Base-by-base conservation (phyloP, 2,113 vertebrate genomes). In the Gymnogyps californianus region DNA sequence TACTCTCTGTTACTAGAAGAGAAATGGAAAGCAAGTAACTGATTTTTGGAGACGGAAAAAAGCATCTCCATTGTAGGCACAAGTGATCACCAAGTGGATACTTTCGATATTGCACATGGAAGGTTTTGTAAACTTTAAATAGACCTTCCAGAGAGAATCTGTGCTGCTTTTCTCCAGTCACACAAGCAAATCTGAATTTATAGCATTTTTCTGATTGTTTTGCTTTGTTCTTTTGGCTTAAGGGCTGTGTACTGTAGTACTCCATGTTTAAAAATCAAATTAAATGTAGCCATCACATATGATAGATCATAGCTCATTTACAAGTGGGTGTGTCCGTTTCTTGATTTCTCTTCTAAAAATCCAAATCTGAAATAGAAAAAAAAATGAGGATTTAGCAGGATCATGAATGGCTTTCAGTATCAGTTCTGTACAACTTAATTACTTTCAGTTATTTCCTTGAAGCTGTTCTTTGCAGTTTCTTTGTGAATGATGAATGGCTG, bases 41-140 rank as follows among this genome's bases (percentile, higher is more conserved):
- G 24, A 32, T 46, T 42, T 29, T 10, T 11, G 6, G 17, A 64
- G 40, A 49, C 11, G 24, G 52, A 58, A 64, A 61, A 93, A 89
- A 22, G 16, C 8, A 42, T 81, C 42, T 44, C 38, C 10, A 12
- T 28, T 31, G 22, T 3, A 87, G 93, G 81, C 54, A 79, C 46
- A 89, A 76, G 94, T 90, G 72, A 66, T 93, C 96, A 95, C 92
- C 96, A 95, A 47, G 85, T 93, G 96, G 96, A 71, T 46, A 16
- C 52, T 90, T 40, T 10, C 1, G 29, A 64, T 62, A 83, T 38
- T 93, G 92, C 96, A 94, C 2, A 1, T 6, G 18, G 54, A 87
- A 71, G 18, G 40, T 57, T 93, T 89, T 64, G n/a, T 47, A n/a
- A 85, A 70, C 40, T 83, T 2, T 26, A 47, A 76, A 44, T 2